These are phyloP conservation scores for Seriola rivoliana DNA, from an alignment of 2,113 vertebrate species.

Conservation along the genomic window DNA sequence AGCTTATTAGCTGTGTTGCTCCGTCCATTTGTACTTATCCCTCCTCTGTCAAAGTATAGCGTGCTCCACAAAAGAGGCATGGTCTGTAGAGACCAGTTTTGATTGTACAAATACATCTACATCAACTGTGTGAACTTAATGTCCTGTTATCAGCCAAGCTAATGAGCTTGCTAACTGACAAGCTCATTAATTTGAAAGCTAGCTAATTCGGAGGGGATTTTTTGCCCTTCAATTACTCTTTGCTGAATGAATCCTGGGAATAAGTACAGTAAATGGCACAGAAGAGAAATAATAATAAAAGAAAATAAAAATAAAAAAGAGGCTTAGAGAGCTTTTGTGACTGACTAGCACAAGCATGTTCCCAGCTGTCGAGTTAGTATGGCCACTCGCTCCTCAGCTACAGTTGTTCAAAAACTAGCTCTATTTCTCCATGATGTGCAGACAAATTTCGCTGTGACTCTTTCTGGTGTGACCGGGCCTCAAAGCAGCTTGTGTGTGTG, in stretches of 20 bases:
- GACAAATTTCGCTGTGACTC: neutral
- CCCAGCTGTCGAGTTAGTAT: neutral
- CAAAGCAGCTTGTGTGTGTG: conserved; percentile 39
- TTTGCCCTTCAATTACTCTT: too few species aligned
- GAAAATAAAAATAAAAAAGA: too few species aligned
- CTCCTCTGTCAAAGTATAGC: neutral
- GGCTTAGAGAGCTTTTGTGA: neutral
- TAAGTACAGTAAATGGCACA: neutral
- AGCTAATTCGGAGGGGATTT: neutral
- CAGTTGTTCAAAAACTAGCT: neutral
- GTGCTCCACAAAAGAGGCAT: neutral
- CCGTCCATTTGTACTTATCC: neutral
- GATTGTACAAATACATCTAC: neutral
- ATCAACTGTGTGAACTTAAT: conserved; percentile 6
- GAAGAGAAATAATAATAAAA: neutral
- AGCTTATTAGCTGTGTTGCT: neutral
- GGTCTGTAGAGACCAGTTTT: neutral
- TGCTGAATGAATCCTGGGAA: neutral
- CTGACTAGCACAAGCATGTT: neutral
- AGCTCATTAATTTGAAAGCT: neutral
- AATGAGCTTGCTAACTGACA: neutral
- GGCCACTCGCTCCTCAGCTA: neutral
- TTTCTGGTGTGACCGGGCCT: conserved; percentile 56
- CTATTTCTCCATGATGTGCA: neutral
- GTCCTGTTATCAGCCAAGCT: neutral